Evolutionary conservation across 2,888 invertebrate species (phyloP).

Genomic region (Drosophila yooni): DNA sequence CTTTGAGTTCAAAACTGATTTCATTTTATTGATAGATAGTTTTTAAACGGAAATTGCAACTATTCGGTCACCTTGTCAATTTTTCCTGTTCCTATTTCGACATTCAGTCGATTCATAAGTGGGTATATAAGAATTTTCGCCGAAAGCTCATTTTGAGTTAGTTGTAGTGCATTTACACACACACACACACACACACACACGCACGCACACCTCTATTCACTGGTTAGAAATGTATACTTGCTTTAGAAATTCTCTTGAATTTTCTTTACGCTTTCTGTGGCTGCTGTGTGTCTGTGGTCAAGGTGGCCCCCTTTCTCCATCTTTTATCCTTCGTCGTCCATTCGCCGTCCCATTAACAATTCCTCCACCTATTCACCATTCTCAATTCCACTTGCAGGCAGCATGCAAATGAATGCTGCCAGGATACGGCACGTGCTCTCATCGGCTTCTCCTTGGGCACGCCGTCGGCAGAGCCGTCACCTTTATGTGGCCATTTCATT

Average conservation of each 20-base stretch:
- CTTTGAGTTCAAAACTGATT: background rate
- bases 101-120: background rate
- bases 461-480: slow-evolving; percentile 34
- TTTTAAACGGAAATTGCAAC: background rate
- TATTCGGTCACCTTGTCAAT: background rate
- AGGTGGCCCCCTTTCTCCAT: slow-evolving; percentile 10
- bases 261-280: slow-evolving; percentile 43
- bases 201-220: background rate
- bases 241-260: slow-evolving; percentile 21
- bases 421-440: slow-evolving; percentile 57
- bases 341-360: background rate
- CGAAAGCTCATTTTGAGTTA: slow-evolving; percentile 1
- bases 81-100: background rate
- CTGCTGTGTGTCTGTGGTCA: slow-evolving; percentile 33
- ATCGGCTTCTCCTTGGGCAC: slow-evolving; percentile 30
- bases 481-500: slow-evolving; percentile 59
- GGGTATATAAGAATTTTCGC: background rate
- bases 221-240: slow-evolving; percentile 14
- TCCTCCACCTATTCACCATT: slow-evolving; percentile 2
- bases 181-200: background rate
- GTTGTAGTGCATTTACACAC: slow-evolving; percentile 13
- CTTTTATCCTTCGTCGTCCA: background rate
- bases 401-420: slow-evolving; percentile 60
- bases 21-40: background rate
- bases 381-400: slow-evolving; percentile 33